Percentiles rank a stretch among this genome's conserved stretches.
Conservation (phyloP, 2,113 vertebrate species). For the Mionectes macconnelli region DNA sequence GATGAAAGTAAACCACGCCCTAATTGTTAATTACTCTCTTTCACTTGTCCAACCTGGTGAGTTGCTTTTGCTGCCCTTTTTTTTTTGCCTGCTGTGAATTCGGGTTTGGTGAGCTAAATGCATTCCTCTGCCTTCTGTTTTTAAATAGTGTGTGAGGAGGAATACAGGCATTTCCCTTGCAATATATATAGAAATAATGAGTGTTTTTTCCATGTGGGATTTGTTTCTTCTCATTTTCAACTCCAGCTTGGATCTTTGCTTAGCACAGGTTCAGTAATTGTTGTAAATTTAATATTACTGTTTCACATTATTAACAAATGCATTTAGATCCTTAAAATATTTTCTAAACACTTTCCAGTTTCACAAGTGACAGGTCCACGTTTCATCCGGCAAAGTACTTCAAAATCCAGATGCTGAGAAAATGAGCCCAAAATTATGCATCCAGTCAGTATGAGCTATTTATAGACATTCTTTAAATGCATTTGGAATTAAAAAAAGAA, state of each 20-base stretch:
- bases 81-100: neutral
- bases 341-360: conserved; percentile 18
- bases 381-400: conserved; percentile 29
- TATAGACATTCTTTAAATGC: conserved; percentile 46
- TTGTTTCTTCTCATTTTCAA: neutral
- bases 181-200: neutral
- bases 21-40: neutral
- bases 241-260: neutral
- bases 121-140: neutral
- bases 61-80: neutral
- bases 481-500: conserved; percentile 11
- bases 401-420: conserved; percentile 35
- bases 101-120: neutral
- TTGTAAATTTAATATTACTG: neutral
- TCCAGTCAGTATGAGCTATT: conserved; percentile 21
- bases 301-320: neutral
- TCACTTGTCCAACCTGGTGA: neutral
- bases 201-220: neutral
- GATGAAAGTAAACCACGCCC: neutral
- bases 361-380: neutral
- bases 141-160: neutral
- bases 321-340: neutral
- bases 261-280: neutral
- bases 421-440: conserved; percentile 3
- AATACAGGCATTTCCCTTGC: neutral